Base-by-base conservation (phyloP, 2,113 vertebrate species). In the Scomber scombrus region DNA sequence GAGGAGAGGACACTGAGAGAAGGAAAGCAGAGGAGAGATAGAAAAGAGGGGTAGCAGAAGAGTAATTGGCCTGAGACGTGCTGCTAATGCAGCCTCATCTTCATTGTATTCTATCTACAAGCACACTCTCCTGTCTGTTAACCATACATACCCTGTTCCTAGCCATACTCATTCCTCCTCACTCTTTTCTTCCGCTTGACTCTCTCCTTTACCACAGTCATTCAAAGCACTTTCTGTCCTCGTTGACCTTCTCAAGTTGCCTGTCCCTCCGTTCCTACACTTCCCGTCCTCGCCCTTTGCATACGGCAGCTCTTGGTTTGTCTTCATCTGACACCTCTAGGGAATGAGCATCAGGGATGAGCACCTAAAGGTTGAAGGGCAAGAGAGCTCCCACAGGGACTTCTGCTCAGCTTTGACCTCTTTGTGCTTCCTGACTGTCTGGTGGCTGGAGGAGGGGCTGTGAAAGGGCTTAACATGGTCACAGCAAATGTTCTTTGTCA, bases 51-150 rank as follows among this genome's bases (percentile, higher is more conserved):
- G 71, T 57, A 84, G 86, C 74, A 75, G 87, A 74, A 56, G 86
- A 86, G 85, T 93, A 93, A 94, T 93, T 93, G 93, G 92, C 88
- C 86, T 78, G 76, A 89, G 85, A 89, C 71, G 64, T 85, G 85
- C 74, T 78, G 84, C 78, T 89, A 93, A 93, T 85, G 74, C 83
- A 75, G 84, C 79, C 87, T 80, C 81, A 78, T 90, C 87, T 87
- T 83, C 81, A 74, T 69, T 84, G 74, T 81, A 65, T 85, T 91
- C 85, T 71, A 82, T 82, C 80, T 67, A 83, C 65, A 7, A 86
- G 86, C 72, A 54, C 77, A 47, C 67, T 56, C 43, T 71, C 49
- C 74, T 70, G 52, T 58, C 81, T 69, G 51, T 78, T 88, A 83
- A 75, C 81, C 71, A 70, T 45, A 55, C 58, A 81, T 34, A 76